Evolutionary conservation across 2,113 vertebrate species (phyloP).

Genomic region (Cephalopholis sonnerati): DNA sequence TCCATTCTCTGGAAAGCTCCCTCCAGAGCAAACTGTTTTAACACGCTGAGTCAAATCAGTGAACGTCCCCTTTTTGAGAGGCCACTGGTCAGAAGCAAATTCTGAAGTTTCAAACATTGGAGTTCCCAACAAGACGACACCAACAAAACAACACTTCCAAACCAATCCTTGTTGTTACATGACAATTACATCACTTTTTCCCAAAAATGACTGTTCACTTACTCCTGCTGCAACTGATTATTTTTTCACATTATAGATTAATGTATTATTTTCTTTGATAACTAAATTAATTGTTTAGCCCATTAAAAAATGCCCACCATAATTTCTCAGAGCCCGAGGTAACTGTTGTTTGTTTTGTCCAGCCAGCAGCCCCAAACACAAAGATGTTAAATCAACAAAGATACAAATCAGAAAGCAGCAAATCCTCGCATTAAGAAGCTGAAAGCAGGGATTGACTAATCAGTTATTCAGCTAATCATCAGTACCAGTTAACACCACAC

Average conservation of each 20-base stretch:
- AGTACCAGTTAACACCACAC: not conserved
- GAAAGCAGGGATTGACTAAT: too few relatives aligned
- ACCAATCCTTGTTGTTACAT: too few relatives aligned
- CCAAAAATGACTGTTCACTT: not conserved
- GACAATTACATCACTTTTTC: not conserved
- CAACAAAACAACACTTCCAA: not conserved
- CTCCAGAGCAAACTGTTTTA: not conserved
- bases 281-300: not conserved
- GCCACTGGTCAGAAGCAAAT: not conserved
- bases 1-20: not conserved
- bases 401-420: not conserved
- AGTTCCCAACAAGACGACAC: not conserved
- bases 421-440: too few relatives aligned
- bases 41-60: not conserved
- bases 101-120: not conserved
- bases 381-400: not conserved
- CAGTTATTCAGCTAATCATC: too few relatives aligned
- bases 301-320: not conserved
- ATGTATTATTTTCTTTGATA: not conserved
- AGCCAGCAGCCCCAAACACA: not conserved
- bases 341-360: not conserved
- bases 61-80: not conserved
- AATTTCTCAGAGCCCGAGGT: not conserved
- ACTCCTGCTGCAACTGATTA: not conserved
- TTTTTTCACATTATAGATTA: not conserved